These are phyloP conservation scores for Cataglyphis albicans DNA, from an alignment of 2,888 invertebrate genomes.

Conservation along the genomic window DNA sequence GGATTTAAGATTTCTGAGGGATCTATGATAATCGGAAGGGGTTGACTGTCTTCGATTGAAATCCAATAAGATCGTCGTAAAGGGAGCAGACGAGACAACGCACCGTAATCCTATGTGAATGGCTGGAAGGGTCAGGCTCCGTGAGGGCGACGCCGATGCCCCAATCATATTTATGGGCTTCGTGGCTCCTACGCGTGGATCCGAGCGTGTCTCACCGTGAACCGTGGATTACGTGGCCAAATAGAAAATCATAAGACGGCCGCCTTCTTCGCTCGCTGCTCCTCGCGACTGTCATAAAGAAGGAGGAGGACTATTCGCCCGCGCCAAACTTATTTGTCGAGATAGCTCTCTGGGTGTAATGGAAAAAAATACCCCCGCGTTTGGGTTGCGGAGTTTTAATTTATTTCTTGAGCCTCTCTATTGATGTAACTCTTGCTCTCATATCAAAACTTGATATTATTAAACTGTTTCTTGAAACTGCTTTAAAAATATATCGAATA, in stretches of 20 bases:
- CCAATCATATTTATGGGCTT: slow-evolving; percentile 85
- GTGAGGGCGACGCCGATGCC: slow-evolving; percentile 73
- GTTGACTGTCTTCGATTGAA: slow-evolving; percentile 78
- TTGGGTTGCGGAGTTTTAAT: slow-evolving; percentile 7
- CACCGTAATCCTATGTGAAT: slow-evolving; percentile 81
- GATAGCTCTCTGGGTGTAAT: slow-evolving; percentile 29
- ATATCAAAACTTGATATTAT: slow-evolving; percentile 2
- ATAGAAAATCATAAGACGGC: slow-evolving; percentile 82
- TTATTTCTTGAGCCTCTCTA: neutral
- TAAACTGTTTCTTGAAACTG: neutral
- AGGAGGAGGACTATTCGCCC: slow-evolving; percentile 50
- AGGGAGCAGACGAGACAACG: slow-evolving; percentile 80
- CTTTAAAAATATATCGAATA: neutral
- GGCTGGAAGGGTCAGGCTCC: slow-evolving; percentile 74
- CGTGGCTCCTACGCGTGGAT: slow-evolving; percentile 72
- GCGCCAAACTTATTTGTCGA: slow-evolving; percentile 33
- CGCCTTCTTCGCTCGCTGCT: slow-evolving; percentile 58
- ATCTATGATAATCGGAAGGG: slow-evolving; percentile 67
- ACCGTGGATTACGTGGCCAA: slow-evolving; percentile 82
- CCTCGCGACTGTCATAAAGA: slow-evolving; percentile 69
- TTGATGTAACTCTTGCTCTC: neutral
- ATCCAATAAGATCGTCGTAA: slow-evolving; percentile 83
- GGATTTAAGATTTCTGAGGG: slow-evolving; percentile 36
- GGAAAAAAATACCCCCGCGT: slow-evolving; percentile 8
- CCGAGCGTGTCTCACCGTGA: slow-evolving; percentile 77